Evolutionary conservation across 2,888 invertebrate genomes (phyloP).

Genomic region (Cosmia trapezina): DNA sequence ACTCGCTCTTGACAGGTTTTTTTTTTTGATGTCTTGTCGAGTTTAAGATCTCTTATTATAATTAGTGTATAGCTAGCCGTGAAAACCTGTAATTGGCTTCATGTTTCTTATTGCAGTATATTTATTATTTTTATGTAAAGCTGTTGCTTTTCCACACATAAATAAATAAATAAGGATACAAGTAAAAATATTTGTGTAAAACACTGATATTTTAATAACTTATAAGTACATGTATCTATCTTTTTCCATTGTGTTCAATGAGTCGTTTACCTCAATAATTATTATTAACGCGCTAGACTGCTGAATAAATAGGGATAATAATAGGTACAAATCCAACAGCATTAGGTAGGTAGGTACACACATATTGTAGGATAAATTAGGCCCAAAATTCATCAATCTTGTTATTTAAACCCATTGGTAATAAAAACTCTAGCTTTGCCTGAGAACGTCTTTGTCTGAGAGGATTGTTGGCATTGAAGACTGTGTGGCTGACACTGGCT

Average conservation of each 20-base stretch:
- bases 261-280: constrained; percentile 15
- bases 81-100: too few species aligned
- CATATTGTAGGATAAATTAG: background rate
- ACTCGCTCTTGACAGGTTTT: too few species aligned
- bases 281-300: constrained; percentile 17
- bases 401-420: background rate
- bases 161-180: background rate
- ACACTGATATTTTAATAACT: background rate
- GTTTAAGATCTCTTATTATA: too few species aligned
- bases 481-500: too few species aligned
- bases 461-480: background rate
- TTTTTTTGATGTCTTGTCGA: too few species aligned
- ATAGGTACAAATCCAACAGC: too few species aligned
- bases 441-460: background rate
- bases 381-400: background rate
- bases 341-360: too few species aligned
- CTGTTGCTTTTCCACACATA: too few species aligned
- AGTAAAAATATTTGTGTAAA: background rate
- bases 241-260: constrained; percentile 12
- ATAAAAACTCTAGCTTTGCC: too few species aligned
- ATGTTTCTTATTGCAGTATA: too few species aligned
- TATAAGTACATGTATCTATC: background rate
- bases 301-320: constrained; percentile 9
- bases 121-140: too few species aligned
- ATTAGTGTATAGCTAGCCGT: too few species aligned